Evolutionary conservation across 2,888 invertebrate genomes (phyloP), one percentile per base, ranked within the genome.

Genomic region (Cheilosia vulpina): DNA sequence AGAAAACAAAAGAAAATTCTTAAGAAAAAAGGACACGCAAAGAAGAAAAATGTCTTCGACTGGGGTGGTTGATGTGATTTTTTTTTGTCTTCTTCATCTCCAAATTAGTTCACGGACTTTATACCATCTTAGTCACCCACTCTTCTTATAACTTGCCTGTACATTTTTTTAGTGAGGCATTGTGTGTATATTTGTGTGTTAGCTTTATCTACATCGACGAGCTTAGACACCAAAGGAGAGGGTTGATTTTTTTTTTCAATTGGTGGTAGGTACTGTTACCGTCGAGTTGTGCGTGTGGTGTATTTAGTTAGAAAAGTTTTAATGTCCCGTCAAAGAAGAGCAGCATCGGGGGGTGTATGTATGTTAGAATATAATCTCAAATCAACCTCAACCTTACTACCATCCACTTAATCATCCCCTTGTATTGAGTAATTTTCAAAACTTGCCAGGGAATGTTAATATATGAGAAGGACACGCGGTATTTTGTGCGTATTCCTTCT

Each of bases 71-170:
- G 24, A 57, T 65, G 65, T 27, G 76, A 77, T 38, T 41, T 24
- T 45, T 65, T 52, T 71, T 58, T 31, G 50, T 65, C 27, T 47
- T 58, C 73, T 65, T 84, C 57, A 75, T 71, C 69, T 80, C 53
- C 66, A 81, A 85, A 85, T 85, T 85, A 85, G 85, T 85, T 76
- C 76, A 68, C 76, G 85, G 85, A 85, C 85, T 85, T 85, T 72
- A 72, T 85, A 68, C 76, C 55, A 72, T 81, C 81, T 69, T 75
- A 68, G 55, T 43, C 60, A 60, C 43, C 81, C 62, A 27, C 47
- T 47, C 66, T 47, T 58, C 47, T 15, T 58, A 45, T 24, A 11
- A 9, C 55, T 45, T n/a, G 13, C 43, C 76, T 58, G 69, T 21
- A 21, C 55, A 75, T 63, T 55, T 50, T 65, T 47, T 69, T 45